Evolutionary conservation across 2,113 vertebrate species (phyloP), one percentile per base, ranked within the genome.

Genomic region (Larimichthys polyactis): DNA sequence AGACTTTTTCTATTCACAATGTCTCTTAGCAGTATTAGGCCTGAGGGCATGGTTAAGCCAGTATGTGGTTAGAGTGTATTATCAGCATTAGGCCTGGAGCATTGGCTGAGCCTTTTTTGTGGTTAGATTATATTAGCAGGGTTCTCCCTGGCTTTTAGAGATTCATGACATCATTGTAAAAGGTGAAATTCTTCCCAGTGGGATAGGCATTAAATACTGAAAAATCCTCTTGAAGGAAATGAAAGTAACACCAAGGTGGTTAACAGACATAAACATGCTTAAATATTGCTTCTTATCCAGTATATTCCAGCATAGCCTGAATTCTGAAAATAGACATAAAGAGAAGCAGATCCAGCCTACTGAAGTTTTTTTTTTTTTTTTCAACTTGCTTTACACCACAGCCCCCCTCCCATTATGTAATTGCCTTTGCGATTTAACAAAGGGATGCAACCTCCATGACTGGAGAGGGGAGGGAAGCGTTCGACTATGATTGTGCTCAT

Each of bases 11-110:
- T 36, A 72, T 88, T 89, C 81, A 82, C 84, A 87, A 68, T 86
- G 86, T 87, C 62, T 89, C 74, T 85, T 80, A 83, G 79, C n/a
- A 12, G 84, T 84, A 89, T 91, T 84, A 82, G 84, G 80, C 86
- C 89, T 88, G 29, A 71, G 84, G 90, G 87, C 81, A 89, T 78
- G 86, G 84, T 94, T 91, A 90, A 93, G 82, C 78, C 90, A 74
- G 77, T 79, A 82, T 90, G 89, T 85, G 87, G 84, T 90, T 83
- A 48, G 84, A 89, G 86, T 87, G 87, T 92, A 71, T 92, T 83
- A 90, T 87, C 83, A 87, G 88, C 79, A 76, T 90, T 88, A 91
- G 83, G 75, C 82, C 72, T 17, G 59, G 44, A 90, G 82, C 81
- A 75, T 51, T 71, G 83, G 59, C 65, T 88, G 76, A 90, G 88